phyloP scores from a whole-genome alignment of 1,140 invertebrate genomes.

The Dermatophagoides farinae region DNA sequence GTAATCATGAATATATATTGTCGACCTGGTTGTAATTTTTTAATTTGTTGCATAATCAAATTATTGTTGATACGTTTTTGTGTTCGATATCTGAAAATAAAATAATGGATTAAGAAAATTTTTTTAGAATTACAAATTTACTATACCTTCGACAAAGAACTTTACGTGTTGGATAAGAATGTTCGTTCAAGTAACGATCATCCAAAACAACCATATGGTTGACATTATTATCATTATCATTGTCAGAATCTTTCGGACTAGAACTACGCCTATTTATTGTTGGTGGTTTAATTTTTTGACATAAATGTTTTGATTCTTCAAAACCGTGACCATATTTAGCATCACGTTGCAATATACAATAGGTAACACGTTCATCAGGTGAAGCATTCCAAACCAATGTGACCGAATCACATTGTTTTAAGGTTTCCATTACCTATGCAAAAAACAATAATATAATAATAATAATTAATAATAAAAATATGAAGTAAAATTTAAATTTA shows the following conservation, averaged over 20 bases:
- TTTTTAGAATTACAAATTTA: background rate
- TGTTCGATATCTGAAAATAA: conserved; percentile 10
- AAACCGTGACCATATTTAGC: conserved; percentile 13
- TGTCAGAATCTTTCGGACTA: conserved; percentile 10
- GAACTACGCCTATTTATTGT: background rate
- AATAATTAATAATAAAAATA: background rate
- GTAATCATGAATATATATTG: conserved; percentile 24
- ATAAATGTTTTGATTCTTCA: conserved; percentile 10
- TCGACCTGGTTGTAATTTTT: conserved; percentile 20
- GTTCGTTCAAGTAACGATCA: background rate
- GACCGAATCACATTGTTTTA: conserved; percentile 20
- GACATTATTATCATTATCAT: background rate
- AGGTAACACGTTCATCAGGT: conserved; percentile 22
- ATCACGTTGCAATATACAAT: conserved; percentile 24
- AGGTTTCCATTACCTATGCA: background rate
- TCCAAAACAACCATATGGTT: background rate
- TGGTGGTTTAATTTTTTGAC: conserved; percentile 17
- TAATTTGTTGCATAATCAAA: conserved; percentile 21
- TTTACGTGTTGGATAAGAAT: background rate
- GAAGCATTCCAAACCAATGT: conserved; percentile 23
- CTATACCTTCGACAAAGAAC: conserved; percentile 21
- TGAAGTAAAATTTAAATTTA: conserved; percentile 20
- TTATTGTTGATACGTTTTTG: conserved; percentile 17
- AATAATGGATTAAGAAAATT: background rate
- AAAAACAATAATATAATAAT: background rate